phyloP scores from a whole-genome alignment of 2,888 invertebrate genomes.

The Labia minor region DNA sequence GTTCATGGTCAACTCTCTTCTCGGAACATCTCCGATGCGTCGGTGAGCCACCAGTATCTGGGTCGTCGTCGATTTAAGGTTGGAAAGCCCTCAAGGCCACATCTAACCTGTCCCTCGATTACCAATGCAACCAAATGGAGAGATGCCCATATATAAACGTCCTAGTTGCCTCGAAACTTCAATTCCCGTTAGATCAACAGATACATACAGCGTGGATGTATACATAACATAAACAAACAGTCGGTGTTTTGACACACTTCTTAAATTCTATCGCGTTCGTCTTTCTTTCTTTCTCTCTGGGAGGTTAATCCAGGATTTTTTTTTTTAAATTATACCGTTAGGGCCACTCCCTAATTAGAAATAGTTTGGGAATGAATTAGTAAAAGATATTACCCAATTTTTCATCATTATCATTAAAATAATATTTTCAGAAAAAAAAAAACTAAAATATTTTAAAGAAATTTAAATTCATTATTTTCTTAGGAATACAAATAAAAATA shows the following conservation, averaged over 20 bases:
- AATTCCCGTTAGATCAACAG: background rate
- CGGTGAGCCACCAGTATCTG: background rate
- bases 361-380: too few relatives aligned
- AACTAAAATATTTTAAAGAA: too few relatives aligned
- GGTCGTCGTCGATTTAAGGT: background rate
- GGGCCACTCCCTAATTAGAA: too few relatives aligned
- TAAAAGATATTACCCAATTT: too few relatives aligned
- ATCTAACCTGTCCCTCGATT: background rate
- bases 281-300: too few relatives aligned
- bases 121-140: background rate
- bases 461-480: too few relatives aligned
- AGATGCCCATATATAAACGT: background rate
- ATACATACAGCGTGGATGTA: background rate
- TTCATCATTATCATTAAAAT: too few relatives aligned
- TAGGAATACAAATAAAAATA: too few relatives aligned
- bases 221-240: background rate
- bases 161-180: slow-evolving; percentile 7
- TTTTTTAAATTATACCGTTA: too few relatives aligned
- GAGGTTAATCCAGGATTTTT: too few relatives aligned
- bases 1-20: background rate
- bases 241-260: background rate
- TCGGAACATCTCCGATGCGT: background rate
- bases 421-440: too few relatives aligned
- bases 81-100: background rate
- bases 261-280: background rate